Conservation (phyloP, 2,113 vertebrate species). For the Solea senegalensis region DNA sequence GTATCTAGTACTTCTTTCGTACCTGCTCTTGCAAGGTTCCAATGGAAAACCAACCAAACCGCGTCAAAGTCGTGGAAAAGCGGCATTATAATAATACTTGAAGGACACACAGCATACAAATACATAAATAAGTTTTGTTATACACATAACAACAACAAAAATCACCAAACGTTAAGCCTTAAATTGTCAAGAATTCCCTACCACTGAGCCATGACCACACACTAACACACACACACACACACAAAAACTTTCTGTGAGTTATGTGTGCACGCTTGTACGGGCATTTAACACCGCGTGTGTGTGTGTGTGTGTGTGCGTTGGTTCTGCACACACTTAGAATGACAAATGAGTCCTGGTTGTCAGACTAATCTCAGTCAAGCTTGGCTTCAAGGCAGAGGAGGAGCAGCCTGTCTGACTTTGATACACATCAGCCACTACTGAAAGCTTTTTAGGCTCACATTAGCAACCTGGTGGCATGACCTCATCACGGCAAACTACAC, state of each 20-base stretch:
- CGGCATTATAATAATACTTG: too few species aligned
- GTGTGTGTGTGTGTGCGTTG: neutral
- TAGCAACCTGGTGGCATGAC: neutral
- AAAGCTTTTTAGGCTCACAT: neutral
- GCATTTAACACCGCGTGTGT: neutral
- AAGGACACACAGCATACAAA: too few species aligned
- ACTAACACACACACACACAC: neutral
- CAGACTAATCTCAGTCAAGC: constrained; percentile 27
- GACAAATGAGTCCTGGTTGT: constrained; percentile 43
- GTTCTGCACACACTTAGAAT: constrained; percentile 25
- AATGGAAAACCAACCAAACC: too few species aligned
- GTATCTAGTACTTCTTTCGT: too few species aligned
- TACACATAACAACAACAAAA: too few species aligned
- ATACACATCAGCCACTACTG: neutral
- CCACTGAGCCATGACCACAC: constrained; percentile 4
- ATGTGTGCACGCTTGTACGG: neutral
- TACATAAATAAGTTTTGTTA: too few species aligned
- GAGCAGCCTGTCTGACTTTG: constrained; percentile 20
- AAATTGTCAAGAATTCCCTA: neutral
- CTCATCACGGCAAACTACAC: neutral
- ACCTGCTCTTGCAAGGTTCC: too few species aligned
- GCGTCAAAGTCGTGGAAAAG: too few species aligned
- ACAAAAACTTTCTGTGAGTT: neutral
- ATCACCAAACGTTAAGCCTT: too few species aligned
- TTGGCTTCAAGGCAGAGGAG: constrained; percentile 41